Percentiles rank a stretch among this genome's conserved stretches.
These are phyloP conservation scores for Muscidifurax raptorellus DNA, from an alignment of 1,140 invertebrate genomes.

Conservation along the genomic window DNA sequence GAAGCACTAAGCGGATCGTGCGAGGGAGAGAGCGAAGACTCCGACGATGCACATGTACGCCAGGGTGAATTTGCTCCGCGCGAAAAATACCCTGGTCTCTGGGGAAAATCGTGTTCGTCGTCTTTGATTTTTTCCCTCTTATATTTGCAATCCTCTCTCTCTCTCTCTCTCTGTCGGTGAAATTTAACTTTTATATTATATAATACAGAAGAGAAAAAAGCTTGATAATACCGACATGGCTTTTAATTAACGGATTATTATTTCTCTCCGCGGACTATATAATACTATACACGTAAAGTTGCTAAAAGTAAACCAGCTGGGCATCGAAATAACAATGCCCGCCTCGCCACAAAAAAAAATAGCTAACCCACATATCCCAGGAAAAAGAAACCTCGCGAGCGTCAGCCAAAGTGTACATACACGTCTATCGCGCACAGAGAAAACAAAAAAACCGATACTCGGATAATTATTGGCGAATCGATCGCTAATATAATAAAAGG, in stretches of 20 bases:
- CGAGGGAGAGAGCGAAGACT: background rate
- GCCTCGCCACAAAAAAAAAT: background rate
- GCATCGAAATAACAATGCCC: background rate
- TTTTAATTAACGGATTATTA: too few species aligned
- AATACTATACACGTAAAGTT: background rate
- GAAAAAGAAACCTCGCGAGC: background rate
- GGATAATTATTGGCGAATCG: constrained; percentile 42
- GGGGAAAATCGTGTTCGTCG: constrained; percentile 19
- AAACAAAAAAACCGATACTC: constrained; percentile 10
- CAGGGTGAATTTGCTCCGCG: constrained; percentile 19
- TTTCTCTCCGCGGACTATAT: too few species aligned
- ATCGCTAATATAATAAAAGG: constrained; percentile 40
- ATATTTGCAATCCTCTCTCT: background rate
- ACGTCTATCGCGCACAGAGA: background rate
- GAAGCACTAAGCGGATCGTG: constrained; percentile 23
- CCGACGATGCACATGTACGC: background rate
- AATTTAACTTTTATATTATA: too few species aligned
- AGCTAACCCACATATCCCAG: too few species aligned
- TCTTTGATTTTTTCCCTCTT: constrained; percentile 14
- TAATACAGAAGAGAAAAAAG: too few species aligned
- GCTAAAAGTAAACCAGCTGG: background rate
- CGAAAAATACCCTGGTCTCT: background rate
- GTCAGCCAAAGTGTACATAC: background rate
- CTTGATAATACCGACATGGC: too few species aligned
- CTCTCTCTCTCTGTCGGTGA: too few species aligned